phyloP scores from a whole-genome alignment of 2,888 invertebrate species.

The Adelognathus sp. region DNA sequence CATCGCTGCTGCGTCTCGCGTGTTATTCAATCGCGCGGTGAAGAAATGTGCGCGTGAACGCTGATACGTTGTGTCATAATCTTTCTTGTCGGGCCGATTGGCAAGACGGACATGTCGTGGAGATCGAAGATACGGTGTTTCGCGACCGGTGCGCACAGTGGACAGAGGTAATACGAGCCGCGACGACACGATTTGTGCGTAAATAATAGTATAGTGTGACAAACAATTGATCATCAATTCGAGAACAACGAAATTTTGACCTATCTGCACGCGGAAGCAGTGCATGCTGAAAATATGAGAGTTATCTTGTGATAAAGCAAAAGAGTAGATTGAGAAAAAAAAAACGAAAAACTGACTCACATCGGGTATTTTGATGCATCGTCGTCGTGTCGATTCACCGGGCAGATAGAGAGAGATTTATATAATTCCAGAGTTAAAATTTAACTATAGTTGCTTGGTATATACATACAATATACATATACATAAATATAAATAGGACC shows the following conservation, averaged over 20 bases:
- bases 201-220: too few species aligned
- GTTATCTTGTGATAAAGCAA: too few species aligned
- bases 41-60: not conserved
- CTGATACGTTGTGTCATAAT: not conserved
- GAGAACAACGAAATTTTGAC: too few species aligned
- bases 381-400: slow-evolving; percentile 30
- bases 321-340: too few species aligned
- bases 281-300: too few species aligned
- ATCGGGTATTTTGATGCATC: slow-evolving; percentile 24
- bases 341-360: not conserved
- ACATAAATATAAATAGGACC: slow-evolving; percentile 33
- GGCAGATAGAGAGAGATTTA: slow-evolving; percentile 26
- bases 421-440: slow-evolving; percentile 46
- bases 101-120: slow-evolving; percentile 34
- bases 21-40: not conserved
- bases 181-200: too few species aligned
- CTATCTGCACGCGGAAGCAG: too few species aligned
- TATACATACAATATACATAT: slow-evolving; percentile 39
- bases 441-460: slow-evolving; percentile 49
- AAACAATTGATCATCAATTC: too few species aligned
- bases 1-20: not conserved
- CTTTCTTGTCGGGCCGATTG: not conserved
- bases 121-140: slow-evolving; percentile 30
- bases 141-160: not conserved
- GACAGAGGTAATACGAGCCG: slow-evolving; percentile 51